These are phyloP conservation scores for Sylvilagus floridanus DNA, from an alignment of 2,797 vertebrate species.

Conservation along the genomic window DNA sequence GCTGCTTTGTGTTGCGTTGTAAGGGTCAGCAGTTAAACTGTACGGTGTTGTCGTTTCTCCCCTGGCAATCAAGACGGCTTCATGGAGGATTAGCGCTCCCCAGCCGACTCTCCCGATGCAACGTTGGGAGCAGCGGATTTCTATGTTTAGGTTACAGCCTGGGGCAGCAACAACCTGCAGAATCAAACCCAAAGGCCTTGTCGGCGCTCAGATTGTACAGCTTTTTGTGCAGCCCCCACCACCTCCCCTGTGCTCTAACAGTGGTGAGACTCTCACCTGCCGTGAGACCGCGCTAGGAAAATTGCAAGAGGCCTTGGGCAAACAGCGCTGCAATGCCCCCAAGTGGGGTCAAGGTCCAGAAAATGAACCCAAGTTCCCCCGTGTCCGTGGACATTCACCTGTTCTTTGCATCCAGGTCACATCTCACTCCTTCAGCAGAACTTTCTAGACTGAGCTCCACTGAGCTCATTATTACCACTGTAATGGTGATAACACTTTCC, in stretches of 20 bases:
- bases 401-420: not conserved
- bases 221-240: constrained; percentile 72
- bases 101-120: constrained; percentile 64
- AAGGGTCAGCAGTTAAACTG: constrained; percentile 74
- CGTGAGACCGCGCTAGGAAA: not conserved
- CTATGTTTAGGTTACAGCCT: not conserved
- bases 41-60: constrained; percentile 69
- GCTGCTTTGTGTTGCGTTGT: constrained; percentile 81
- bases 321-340: not conserved
- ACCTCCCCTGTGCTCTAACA: not conserved
- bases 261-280: constrained; percentile 79
- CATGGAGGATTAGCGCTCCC: constrained; percentile 64
- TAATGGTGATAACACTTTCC: constrained; percentile 44
- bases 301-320: constrained; percentile 9
- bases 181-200: constrained; percentile 70
- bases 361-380: not conserved
- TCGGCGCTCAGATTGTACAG: constrained; percentile 64
- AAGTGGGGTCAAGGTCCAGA: constrained; percentile 6
- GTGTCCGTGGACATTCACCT: not conserved
- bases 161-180: constrained; percentile 32
- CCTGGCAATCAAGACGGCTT: constrained; percentile 72
- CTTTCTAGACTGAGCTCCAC: not conserved
- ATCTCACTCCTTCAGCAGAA: not conserved
- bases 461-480: not conserved
- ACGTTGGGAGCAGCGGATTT: constrained; percentile 56